Percentiles rank a stretch among this genome's conserved stretches.
Conservation (phyloP, 2,113 vertebrate species). For the Canis aureus region DNA sequence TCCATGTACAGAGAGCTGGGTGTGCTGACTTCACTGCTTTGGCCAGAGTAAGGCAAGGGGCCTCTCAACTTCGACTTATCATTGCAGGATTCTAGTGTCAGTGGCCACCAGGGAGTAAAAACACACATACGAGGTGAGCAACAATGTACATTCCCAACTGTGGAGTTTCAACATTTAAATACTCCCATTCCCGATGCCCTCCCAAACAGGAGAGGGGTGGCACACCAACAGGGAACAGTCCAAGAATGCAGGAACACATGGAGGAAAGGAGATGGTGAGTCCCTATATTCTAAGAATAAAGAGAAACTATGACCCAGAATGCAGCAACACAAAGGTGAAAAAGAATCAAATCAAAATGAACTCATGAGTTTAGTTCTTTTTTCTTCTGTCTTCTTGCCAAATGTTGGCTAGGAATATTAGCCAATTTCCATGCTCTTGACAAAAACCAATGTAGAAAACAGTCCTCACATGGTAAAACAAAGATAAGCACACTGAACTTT, state of each 20-base stretch:
- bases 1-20: constrained; percentile 93
- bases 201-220: neutral
- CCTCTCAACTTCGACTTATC: constrained; percentile 85
- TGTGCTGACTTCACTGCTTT: constrained; percentile 88
- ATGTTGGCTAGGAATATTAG: neutral
- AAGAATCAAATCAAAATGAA: constrained; percentile 48
- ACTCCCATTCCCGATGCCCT: constrained; percentile 37
- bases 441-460: constrained; percentile 52
- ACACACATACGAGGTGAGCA: constrained; percentile 51
- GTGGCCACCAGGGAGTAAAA: constrained; percentile 45
- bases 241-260: constrained; percentile 61
- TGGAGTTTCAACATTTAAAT: constrained; percentile 30
- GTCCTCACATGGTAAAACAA: constrained; percentile 28
- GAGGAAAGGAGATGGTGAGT: constrained; percentile 16
- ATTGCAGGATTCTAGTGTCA: constrained; percentile 88
- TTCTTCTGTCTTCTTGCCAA: constrained; percentile 1
- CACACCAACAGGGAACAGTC: constrained; percentile 18
- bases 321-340: constrained; percentile 15
- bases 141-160: constrained; percentile 48
- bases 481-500: neutral
- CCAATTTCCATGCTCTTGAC: neutral
- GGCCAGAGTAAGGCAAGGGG: constrained; percentile 87
- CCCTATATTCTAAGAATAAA: neutral
- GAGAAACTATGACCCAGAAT: neutral
- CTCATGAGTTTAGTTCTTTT: constrained; percentile 5